Conservation (phyloP, 2,797 vertebrate genomes). For the Channa striata region DNA sequence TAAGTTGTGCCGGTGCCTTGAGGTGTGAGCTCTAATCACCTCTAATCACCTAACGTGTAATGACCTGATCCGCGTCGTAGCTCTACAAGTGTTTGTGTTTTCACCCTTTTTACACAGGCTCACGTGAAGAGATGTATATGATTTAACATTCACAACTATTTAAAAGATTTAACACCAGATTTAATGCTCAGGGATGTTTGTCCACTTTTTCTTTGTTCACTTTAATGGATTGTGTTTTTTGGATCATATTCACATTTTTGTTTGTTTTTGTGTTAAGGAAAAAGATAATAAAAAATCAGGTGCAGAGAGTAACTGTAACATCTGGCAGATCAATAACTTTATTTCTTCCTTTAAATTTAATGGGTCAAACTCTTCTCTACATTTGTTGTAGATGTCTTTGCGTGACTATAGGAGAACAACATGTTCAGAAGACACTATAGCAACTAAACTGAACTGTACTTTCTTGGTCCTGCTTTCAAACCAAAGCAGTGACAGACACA, state of each 20-base stretch:
- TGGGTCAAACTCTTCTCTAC: background rate
- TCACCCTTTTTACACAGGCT: conserved; percentile 61
- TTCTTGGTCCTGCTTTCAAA: background rate
- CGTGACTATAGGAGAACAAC: too few relatives aligned
- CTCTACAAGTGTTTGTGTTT: conserved; percentile 63
- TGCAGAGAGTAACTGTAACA: background rate
- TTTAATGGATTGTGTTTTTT: background rate
- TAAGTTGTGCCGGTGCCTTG: conserved; percentile 71
- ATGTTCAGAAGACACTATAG: background rate
- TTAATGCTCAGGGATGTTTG: conserved; percentile 27
- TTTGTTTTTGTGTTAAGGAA: background rate
- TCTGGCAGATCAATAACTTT: background rate
- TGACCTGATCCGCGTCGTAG: conserved; percentile 69
- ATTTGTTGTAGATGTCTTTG: too few relatives aligned
- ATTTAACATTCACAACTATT: background rate
- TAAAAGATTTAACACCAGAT: conserved; percentile 50
- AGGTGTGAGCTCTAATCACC: conserved; percentile 83
- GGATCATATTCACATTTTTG: background rate
- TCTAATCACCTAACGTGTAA: conserved; percentile 82
- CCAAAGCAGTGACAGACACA: background rate
- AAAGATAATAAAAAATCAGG: background rate
- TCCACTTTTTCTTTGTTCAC: background rate
- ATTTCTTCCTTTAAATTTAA: background rate
- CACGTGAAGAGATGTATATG: conserved; percentile 41
- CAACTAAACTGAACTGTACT: background rate